Evolutionary conservation across 92 coral and sea anemone genomes (phyloP).

Genomic region (Galaxea fascicularis): DNA sequence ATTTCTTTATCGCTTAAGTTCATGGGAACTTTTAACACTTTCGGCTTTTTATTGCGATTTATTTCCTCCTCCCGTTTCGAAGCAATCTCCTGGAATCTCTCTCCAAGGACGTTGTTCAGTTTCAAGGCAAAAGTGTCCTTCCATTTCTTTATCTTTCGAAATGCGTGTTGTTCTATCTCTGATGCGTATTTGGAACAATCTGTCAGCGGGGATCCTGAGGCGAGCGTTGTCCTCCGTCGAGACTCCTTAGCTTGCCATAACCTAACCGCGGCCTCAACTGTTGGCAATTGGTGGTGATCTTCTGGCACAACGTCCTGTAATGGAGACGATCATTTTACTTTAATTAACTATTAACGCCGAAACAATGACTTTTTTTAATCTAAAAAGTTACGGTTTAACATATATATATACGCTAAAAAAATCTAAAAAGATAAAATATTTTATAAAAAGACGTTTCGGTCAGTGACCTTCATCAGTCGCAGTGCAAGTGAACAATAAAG

Average conservation of each 20-base stretch:
- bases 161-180: slow-evolving; percentile 66
- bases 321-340: neutral
- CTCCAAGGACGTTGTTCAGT: slow-evolving; percentile 54
- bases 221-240: slow-evolving; percentile 45
- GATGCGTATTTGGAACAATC: slow-evolving; percentile 68
- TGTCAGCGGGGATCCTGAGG: slow-evolving; percentile 26
- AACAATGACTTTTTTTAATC: neutral
- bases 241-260: slow-evolving; percentile 9
- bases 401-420: too few species aligned
- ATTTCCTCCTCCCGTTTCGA: slow-evolving; percentile 25
- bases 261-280: slow-evolving; percentile 37
- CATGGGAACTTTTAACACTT: slow-evolving; percentile 60
- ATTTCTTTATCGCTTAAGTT: slow-evolving; percentile 56
- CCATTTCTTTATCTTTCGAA: slow-evolving; percentile 62
- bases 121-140: slow-evolving; percentile 60
- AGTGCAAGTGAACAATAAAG: too few species aligned
- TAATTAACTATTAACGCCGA: neutral
- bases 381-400: too few species aligned
- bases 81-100: slow-evolving; percentile 25
- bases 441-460: too few species aligned
- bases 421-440: too few species aligned
- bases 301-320: slow-evolving; percentile 17
- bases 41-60: slow-evolving; percentile 18
- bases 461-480: too few species aligned
- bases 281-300: slow-evolving; percentile 10